These are phyloP conservation scores for Scomber scombrus DNA, from an alignment of 2,113 vertebrate genomes.

Conservation along the genomic window DNA sequence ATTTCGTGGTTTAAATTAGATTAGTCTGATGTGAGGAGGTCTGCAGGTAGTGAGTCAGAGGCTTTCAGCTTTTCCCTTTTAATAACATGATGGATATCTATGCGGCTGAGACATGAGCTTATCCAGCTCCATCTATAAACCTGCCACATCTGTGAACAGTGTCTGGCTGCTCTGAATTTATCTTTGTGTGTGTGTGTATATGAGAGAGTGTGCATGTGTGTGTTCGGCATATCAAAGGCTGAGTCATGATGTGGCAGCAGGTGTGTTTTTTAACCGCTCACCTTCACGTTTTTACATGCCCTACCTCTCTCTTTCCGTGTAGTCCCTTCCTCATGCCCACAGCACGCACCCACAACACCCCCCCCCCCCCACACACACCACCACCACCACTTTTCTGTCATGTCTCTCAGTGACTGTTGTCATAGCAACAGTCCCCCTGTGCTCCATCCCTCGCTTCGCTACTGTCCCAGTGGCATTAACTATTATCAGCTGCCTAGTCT, in stretches of 20 bases:
- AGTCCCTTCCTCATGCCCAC: neutral
- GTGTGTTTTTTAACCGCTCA: constrained; percentile 28
- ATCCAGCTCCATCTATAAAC: constrained; percentile 42
- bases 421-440: constrained; percentile 67
- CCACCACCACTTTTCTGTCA: neutral
- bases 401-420: constrained; percentile 37
- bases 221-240: constrained; percentile 18
- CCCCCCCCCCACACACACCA: neutral
- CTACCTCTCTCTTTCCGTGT: neutral
- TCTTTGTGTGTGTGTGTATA: constrained; percentile 14
- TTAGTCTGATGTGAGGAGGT: constrained; percentile 47
- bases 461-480: constrained; percentile 52
- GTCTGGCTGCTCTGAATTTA: constrained; percentile 1
- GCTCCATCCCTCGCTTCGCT: constrained; percentile 10
- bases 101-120: constrained; percentile 43
- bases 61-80: constrained; percentile 58
- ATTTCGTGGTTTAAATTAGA: constrained; percentile 52
- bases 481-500: constrained; percentile 49
- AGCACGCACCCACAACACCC: no score
- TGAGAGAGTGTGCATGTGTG: constrained; percentile 16
- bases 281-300: constrained; percentile 5
- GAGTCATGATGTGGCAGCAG: constrained; percentile 53
- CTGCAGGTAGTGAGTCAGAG: constrained; percentile 54
- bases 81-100: constrained; percentile 66
- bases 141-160: constrained; percentile 35